Conservation (phyloP, 2,888 invertebrate genomes). For the Priocnemis perturbator region DNA sequence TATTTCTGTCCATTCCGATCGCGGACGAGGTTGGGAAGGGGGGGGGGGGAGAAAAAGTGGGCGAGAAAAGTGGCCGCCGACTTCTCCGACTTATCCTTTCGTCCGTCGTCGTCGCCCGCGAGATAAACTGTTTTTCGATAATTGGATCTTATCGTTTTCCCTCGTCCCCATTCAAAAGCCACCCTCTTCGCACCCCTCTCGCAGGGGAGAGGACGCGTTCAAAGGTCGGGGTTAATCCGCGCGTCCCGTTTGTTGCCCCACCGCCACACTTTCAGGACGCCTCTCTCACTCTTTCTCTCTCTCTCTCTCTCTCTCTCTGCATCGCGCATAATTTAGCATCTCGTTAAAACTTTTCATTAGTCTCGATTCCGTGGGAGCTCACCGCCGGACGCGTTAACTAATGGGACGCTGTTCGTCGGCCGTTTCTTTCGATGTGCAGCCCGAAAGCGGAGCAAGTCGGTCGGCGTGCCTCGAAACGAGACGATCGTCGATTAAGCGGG, state of each 20-base stretch:
- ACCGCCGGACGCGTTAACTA: constrained; percentile 19
- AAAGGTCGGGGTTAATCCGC: constrained; percentile 40
- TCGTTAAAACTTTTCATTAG: constrained; percentile 47
- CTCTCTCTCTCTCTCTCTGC: constrained; percentile 5
- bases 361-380: constrained; percentile 13
- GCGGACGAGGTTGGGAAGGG: background rate
- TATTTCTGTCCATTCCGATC: constrained; percentile 7
- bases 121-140: constrained; percentile 60
- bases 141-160: constrained; percentile 57
- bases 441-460: constrained; percentile 4
- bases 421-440: too few relatives aligned
- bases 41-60: background rate
- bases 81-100: constrained; percentile 47
- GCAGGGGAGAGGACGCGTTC: constrained; percentile 7
- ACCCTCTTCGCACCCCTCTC: background rate
- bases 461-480: too few relatives aligned
- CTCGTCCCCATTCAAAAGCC: constrained; percentile 18
- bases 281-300: background rate
- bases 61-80: constrained; percentile 33
- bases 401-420: constrained; percentile 12
- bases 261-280: background rate
- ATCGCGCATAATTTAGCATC: constrained; percentile 51
- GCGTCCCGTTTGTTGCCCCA: constrained; percentile 21
- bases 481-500: background rate
- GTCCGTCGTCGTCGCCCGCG: constrained; percentile 31